A percentile compares a stretch with the other conserved stretches of the same genome.
Evolutionary conservation across 2,888 invertebrate species (phyloP).

Genomic region (Coenonympha arcania): DNA sequence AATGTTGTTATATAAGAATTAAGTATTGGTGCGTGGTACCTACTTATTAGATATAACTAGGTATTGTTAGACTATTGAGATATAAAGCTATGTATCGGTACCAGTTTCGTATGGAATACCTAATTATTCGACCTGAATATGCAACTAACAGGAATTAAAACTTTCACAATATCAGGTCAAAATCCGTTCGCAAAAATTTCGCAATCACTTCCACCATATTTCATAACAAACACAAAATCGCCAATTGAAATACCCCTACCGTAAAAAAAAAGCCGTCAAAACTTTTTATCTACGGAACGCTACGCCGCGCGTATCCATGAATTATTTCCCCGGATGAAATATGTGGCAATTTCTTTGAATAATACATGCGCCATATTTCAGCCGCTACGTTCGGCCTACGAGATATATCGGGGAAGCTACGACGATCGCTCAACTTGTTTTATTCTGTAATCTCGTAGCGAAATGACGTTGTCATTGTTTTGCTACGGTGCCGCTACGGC

Average conservation of each 20-base stretch:
- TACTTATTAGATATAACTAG: too few relatives aligned
- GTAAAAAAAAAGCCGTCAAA: conserved; percentile 3
- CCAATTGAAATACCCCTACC: conserved; percentile 17
- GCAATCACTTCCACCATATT: background rate
- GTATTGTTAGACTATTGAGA: too few relatives aligned
- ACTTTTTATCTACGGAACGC: conserved; percentile 24
- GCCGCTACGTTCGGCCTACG: conserved; percentile 42
- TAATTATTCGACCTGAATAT: too few relatives aligned
- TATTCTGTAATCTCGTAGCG: conserved; percentile 32
- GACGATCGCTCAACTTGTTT: conserved; percentile 43
- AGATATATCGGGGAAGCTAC: conserved; percentile 39
- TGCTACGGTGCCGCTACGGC: background rate
- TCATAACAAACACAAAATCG: conserved; percentile 1
- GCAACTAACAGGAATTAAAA: too few relatives aligned
- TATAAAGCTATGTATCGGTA: too few relatives aligned
- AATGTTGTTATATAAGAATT: too few relatives aligned
- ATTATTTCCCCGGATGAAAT: conserved; percentile 75
- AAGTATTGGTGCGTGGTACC: too few relatives aligned
- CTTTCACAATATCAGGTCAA: too few relatives aligned
- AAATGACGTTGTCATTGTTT: conserved; percentile 21
- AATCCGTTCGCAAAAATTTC: background rate
- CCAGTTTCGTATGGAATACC: too few relatives aligned
- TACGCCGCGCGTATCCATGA: conserved; percentile 56
- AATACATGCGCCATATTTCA: conserved; percentile 77
- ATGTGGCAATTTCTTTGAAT: conserved; percentile 77